A percentile compares a stretch with the other conserved stretches of the same genome.
These are phyloP conservation scores for Channa striata DNA, from an alignment of 2,797 vertebrate species.

Conservation along the genomic window DNA sequence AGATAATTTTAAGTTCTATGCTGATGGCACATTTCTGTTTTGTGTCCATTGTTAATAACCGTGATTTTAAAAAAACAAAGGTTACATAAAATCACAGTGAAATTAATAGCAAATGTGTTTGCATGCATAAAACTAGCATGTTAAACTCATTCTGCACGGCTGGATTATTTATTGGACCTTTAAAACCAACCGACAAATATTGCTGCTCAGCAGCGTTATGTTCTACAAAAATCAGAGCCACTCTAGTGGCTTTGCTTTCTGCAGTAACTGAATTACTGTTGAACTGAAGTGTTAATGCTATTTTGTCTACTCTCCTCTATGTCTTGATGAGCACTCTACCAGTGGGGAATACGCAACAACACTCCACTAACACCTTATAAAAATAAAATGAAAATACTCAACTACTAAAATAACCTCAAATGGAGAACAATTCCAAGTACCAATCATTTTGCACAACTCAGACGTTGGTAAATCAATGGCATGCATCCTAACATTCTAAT, in stretches of 20 bases:
- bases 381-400: constrained; percentile 19
- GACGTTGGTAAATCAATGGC: constrained; percentile 8
- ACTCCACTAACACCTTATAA: constrained; percentile 9
- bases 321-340: background rate
- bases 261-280: background rate
- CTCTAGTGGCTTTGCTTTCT: background rate
- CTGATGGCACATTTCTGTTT: too few relatives aligned
- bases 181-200: background rate
- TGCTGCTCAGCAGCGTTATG: background rate
- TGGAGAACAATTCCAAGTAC: constrained; percentile 17
- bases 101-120: too few relatives aligned
- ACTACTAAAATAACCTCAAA: constrained; percentile 15
- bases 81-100: too few relatives aligned
- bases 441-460: background rate
- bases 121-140: too few relatives aligned
- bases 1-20: too few relatives aligned
- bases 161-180: background rate
- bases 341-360: constrained; percentile 13
- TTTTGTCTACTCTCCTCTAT: background rate
- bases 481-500: constrained; percentile 39
- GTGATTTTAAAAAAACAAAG: too few relatives aligned
- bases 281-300: background rate
- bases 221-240: background rate
- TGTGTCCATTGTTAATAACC: background rate
- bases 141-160: background rate